Conservation (phyloP, 2,113 vertebrate genomes). For the Psammodynastes pulverulentus region DNA sequence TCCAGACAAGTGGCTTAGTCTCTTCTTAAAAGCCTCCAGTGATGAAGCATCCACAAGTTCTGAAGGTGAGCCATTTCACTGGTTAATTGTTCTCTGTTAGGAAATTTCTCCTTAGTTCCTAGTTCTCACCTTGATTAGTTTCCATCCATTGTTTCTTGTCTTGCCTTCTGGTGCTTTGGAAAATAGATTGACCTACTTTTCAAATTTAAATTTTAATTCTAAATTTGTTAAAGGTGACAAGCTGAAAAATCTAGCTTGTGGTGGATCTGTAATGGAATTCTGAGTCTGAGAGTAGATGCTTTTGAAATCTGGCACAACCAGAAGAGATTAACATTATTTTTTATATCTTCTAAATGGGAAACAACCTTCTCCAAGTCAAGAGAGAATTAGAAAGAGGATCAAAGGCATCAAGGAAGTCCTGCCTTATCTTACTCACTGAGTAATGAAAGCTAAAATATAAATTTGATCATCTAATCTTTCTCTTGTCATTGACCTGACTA, state of each 20-base stretch:
- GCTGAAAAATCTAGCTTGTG: neutral
- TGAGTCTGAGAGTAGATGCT: neutral
- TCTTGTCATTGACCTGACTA: neutral
- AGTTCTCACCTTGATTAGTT: neutral
- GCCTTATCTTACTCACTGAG: neutral
- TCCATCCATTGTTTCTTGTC: neutral
- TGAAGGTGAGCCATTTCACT: neutral
- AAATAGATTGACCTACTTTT: neutral
- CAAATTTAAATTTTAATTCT: neutral
- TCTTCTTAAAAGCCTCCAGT: neutral
- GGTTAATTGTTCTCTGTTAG: neutral
- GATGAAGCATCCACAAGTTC: neutral
- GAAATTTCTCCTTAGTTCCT: neutral
- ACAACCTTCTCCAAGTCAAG: neutral
- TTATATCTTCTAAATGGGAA: neutral
- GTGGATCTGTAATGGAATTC: neutral
- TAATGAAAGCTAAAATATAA: neutral
- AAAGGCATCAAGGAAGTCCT: neutral
- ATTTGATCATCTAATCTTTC: neutral
- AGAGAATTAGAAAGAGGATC: neutral
- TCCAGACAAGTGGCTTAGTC: neutral
- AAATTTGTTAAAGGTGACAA: neutral
- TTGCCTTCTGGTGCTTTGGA: neutral
- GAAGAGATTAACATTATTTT: neutral
- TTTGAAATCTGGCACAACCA: neutral